A percentile compares a stretch with the other conserved stretches of the same genome.
phyloP scores from a whole-genome alignment of 2,797 vertebrate genomes.

The Sebastes hubbsi region DNA sequence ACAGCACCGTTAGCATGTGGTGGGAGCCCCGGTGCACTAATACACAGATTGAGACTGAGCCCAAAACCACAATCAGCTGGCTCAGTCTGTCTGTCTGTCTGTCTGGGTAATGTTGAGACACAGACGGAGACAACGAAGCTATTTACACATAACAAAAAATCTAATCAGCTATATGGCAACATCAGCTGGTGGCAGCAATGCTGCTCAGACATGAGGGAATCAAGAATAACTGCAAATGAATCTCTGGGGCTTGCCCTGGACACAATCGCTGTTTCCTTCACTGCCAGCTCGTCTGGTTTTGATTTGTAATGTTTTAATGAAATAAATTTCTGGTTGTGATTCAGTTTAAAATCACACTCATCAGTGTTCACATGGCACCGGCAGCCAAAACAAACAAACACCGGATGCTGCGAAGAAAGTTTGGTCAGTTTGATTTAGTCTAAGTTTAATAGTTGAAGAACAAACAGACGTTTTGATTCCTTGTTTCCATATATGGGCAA shows the following conservation, averaged over 20 bases:
- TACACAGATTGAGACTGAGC: constrained; percentile 23
- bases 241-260: constrained; percentile 49
- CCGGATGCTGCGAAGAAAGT: constrained; percentile 55
- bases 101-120: constrained; percentile 37
- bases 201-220: constrained; percentile 45
- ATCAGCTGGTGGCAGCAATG: constrained; percentile 22
- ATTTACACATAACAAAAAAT: constrained; percentile 37
- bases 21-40: constrained; percentile 32
- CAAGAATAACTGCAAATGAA: constrained; percentile 53
- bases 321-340: constrained; percentile 53
- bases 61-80: constrained; percentile 68
- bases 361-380: constrained; percentile 55
- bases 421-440: constrained; percentile 31
- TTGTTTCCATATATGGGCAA: constrained; percentile 20
- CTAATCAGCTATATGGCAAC: constrained; percentile 32
- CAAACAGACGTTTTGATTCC: constrained; percentile 33
- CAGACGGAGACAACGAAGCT: constrained; percentile 19
- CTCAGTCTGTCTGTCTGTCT: constrained; percentile 26
- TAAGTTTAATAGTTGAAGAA: constrained; percentile 31
- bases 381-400: constrained; percentile 74
- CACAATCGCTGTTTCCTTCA: constrained; percentile 34
- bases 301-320: constrained; percentile 64
- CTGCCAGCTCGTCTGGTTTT: constrained; percentile 49
- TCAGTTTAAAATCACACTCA: constrained; percentile 60
- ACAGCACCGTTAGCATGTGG: constrained; percentile 45